These are phyloP conservation scores for Bombus waltoni DNA, from an alignment of 1,140 invertebrate genomes.

Conservation along the genomic window DNA sequence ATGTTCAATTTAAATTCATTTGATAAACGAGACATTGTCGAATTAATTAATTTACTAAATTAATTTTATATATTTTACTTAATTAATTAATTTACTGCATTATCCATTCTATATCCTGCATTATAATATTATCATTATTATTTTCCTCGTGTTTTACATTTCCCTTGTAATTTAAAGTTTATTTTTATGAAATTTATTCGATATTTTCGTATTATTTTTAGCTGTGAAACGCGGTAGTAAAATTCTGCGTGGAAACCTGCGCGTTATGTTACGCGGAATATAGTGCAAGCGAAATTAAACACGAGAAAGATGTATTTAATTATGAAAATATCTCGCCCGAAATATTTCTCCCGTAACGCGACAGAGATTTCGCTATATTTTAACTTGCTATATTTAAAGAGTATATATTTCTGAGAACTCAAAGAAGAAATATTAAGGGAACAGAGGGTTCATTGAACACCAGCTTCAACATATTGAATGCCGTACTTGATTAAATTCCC, in stretches of 20 bases:
- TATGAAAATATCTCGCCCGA: background rate
- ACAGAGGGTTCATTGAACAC: background rate
- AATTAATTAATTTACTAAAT: background rate
- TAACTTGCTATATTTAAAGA: background rate
- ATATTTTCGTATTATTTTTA: background rate
- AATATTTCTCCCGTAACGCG: background rate
- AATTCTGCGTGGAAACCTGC: too few species aligned
- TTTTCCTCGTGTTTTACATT: background rate
- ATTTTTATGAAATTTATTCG: background rate
- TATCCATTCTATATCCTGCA: background rate
- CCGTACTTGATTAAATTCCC: constrained; percentile 37
- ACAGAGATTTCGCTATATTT: background rate
- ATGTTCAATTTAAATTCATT: background rate
- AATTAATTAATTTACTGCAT: background rate
- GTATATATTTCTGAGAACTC: background rate
- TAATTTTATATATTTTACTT: too few species aligned
- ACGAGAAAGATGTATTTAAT: background rate
- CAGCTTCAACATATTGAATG: background rate
- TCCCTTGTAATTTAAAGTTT: background rate
- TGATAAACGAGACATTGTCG: background rate
- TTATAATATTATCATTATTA: background rate
- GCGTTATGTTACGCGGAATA: background rate
- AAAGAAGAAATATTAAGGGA: background rate
- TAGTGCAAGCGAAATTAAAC: background rate
- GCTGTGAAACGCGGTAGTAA: background rate